phyloP scores from a whole-genome alignment of 2,797 vertebrate species.

The Arremon brunneinucha region DNA sequence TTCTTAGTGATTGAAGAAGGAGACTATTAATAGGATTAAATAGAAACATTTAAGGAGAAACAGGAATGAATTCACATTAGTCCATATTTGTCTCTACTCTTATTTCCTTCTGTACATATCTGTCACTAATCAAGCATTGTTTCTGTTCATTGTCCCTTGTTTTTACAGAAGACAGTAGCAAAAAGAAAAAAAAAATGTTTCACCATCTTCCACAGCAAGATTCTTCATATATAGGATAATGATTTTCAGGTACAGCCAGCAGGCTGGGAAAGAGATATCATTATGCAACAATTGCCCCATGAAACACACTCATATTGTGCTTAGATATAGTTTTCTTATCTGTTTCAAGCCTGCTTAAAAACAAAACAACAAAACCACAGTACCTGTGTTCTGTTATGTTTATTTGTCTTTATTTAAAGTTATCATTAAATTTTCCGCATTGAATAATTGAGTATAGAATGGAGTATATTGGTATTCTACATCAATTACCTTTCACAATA shows the following conservation, averaged over 20 bases:
- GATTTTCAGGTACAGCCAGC: background rate
- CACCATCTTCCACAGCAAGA: background rate
- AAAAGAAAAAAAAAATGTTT: background rate
- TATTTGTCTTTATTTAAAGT: background rate
- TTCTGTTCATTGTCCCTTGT: background rate
- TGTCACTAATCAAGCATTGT: background rate
- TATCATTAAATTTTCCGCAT: background rate
- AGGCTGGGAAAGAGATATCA: background rate
- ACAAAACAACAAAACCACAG: background rate
- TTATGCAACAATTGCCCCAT: background rate
- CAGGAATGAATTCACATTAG: background rate
- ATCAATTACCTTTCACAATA: background rate
- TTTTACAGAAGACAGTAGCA: background rate
- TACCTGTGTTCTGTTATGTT: background rate
- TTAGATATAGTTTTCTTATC: background rate
- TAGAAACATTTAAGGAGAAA: background rate
- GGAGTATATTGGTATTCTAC: background rate
- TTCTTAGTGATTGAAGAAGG: background rate
- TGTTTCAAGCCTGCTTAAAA: background rate
- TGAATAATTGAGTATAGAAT: background rate
- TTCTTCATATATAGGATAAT: background rate
- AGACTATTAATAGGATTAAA: background rate
- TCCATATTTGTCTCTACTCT: background rate
- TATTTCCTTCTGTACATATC: background rate
- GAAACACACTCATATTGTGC: background rate